Evolutionary conservation across 2,888 invertebrate genomes (phyloP), one percentile per base, ranked within the genome.

Genomic region (Conus canariensis): DNA sequence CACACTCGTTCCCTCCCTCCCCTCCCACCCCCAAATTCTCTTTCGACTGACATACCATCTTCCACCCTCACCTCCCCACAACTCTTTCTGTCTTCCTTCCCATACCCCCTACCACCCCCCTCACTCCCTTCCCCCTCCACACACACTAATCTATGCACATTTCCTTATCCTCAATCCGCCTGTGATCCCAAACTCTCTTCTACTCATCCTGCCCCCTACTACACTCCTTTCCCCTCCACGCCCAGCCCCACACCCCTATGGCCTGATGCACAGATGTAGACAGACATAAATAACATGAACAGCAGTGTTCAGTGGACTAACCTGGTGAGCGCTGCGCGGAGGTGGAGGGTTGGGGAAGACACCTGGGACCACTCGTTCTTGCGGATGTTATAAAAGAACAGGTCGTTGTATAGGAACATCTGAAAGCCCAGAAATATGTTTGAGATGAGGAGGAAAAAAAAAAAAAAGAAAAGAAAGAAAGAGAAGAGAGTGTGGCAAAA

Each of bases 241-340:
- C 45, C 45, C 45, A 45, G 45, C 45, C 45, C 45, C 45, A 45
- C 3, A 45, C 2, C 45, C 45, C 45, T 45, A 45, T 45, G 45
- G 45, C 45, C 30, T 45, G 45, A 45, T 4, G 45, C 45, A 45
- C 45, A 45, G 45, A 45, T 45, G 45, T 45, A 45, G 45, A 45
- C 45, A 45, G 45, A 45, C 45, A 45, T 45, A 45, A 45, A 45
- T 45, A 45, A 45, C 45, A 45, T 45, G 45, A 45, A 45, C 45
- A 45, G 45, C 45, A 45, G 45, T 4, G 45, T 45, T 45, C 45
- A 45, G 45, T 2, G 30, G 45, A 3, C 19, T 19, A 16, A 96
- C 96, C 97, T 99, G 99, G 96, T 99, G 99, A 0, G 98, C 98
- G 95, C 98, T 98, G 91, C 99, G 97, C 0, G 99, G 98, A 0